phyloP scores from a whole-genome alignment of 1,140 invertebrate genomes.

The Magallana ariakensis region DNA sequence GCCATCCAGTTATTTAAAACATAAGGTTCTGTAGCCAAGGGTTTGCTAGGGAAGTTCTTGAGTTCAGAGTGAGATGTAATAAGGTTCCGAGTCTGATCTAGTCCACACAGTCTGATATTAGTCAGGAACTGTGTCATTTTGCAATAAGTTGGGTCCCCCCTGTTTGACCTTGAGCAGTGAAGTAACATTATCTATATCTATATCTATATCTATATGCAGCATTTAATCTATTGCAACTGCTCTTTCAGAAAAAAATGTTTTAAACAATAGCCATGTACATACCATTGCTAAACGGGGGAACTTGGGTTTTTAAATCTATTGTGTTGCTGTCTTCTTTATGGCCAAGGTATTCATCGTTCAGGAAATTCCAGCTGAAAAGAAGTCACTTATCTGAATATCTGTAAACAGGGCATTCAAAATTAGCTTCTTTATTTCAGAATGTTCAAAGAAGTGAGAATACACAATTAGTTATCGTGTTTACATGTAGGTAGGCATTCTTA shows the following conservation, averaged over 20 bases:
- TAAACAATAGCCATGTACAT: conserved; percentile 6
- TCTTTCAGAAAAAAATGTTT: neutral
- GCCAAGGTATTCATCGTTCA: neutral
- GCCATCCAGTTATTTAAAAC: no score
- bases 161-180: neutral
- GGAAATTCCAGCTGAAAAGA: neutral
- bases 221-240: conserved; percentile 1
- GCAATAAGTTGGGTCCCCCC: no score
- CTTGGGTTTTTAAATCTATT: neutral
- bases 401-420: neutral
- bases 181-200: no score
- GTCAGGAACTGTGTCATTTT: no score
- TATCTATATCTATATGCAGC: neutral
- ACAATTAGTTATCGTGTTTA: neutral
- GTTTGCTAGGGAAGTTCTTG: no score
- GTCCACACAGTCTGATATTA: no score
- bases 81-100: no score
- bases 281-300: neutral
- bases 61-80: no score
- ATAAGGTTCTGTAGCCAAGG: no score
- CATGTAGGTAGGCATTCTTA: neutral
- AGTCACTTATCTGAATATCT: neutral
- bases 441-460: conserved; percentile 2
- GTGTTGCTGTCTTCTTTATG: neutral
- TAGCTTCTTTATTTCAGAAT: neutral